A percentile compares a stretch with the other conserved stretches of the same genome.
Evolutionary conservation across 1,140 invertebrate species (phyloP).

Genomic region (Brachionus calyciflorus): DNA sequence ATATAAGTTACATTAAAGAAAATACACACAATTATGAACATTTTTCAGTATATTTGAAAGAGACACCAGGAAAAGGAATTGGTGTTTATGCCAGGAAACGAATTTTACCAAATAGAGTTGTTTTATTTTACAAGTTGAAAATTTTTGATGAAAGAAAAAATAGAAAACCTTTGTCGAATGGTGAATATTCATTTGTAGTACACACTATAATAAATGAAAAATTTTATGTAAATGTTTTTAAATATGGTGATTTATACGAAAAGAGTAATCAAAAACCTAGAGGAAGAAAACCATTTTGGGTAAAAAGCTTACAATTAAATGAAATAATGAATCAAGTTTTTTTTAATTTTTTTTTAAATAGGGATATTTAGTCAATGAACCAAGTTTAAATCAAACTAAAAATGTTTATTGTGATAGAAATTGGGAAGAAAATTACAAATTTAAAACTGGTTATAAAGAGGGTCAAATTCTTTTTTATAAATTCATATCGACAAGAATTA

Average conservation of each 20-base stretch:
- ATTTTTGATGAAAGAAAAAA: background rate
- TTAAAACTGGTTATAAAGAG: background rate
- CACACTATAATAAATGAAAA: background rate
- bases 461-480: background rate
- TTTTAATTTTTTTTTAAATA: background rate
- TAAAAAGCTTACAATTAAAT: background rate
- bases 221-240: background rate
- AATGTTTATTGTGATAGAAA: background rate
- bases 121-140: background rate
- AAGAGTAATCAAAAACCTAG: background rate
- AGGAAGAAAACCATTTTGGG: constrained; percentile 12
- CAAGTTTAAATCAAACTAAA: background rate
- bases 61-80: background rate
- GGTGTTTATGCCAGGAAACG: background rate
- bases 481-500: background rate
- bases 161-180: background rate
- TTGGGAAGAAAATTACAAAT: too few relatives aligned
- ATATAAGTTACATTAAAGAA: background rate
- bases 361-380: background rate
- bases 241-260: background rate
- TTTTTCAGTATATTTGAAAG: background rate
- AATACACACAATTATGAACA: background rate
- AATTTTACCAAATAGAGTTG: background rate
- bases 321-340: too few relatives aligned
- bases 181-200: background rate